These are phyloP conservation scores for Nephrotoma appendiculata DNA, from an alignment of 2,888 invertebrate species.

Conservation along the genomic window DNA sequence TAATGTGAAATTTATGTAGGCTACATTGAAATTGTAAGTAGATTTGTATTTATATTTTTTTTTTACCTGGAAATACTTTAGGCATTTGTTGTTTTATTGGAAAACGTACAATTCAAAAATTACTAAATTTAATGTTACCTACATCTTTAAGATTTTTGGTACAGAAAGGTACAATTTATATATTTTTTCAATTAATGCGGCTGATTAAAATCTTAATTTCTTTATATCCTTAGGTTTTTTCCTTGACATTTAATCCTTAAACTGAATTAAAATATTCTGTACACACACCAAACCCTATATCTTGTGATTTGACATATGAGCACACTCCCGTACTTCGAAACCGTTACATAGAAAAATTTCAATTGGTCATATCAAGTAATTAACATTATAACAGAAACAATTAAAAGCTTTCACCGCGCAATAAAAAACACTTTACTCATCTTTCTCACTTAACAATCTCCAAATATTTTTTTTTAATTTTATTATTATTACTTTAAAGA, in stretches of 20 bases:
- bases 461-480: neutral
- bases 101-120: neutral
- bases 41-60: neutral
- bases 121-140: neutral
- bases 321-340: neutral
- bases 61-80: neutral
- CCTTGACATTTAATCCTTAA: neutral
- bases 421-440: neutral
- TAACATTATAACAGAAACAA: neutral
- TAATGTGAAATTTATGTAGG: neutral
- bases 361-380: neutral
- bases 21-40: neutral
- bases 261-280: neutral
- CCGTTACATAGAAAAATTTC: neutral
- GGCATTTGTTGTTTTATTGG: neutral
- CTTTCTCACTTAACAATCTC: neutral
- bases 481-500: neutral
- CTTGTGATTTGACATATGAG: neutral
- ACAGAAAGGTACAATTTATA: neutral
- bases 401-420: neutral
- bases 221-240: neutral
- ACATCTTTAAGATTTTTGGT: neutral
- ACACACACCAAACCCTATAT: neutral
- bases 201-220: neutral
- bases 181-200: neutral